Percentiles rank a stretch among this genome's conserved stretches.
Evolutionary conservation across 2,888 invertebrate species (phyloP).

Genomic region (Andrena marginata): DNA sequence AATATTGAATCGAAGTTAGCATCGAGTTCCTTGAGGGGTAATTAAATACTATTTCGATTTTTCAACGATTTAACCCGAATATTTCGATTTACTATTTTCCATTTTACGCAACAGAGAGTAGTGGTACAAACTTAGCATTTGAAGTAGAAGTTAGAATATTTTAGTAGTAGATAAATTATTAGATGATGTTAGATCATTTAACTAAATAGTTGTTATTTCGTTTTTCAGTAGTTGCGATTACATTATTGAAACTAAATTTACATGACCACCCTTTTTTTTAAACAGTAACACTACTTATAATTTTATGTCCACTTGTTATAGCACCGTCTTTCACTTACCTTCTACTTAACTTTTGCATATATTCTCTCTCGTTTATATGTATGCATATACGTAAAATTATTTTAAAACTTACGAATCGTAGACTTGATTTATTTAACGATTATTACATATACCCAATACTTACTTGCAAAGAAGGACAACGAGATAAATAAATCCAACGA

Average conservation of each 20-base stretch:
- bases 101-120: background rate
- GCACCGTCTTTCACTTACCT: background rate
- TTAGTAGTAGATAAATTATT: background rate
- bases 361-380: background rate
- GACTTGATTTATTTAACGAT: too few species aligned
- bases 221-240: background rate
- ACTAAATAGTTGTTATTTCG: background rate
- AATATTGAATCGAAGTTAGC: too few species aligned
- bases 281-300: too few species aligned
- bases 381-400: background rate
- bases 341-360: background rate
- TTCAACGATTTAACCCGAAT: background rate
- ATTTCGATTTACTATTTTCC: conserved; percentile 7
- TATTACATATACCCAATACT: too few species aligned
- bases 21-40: too few species aligned
- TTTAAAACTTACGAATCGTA: background rate
- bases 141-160: background rate
- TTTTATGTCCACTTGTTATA: background rate
- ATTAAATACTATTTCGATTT: background rate
- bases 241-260: background rate
- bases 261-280: too few species aligned
- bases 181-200: background rate
- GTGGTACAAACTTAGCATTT: background rate
- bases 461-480: too few species aligned
- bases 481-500: too few species aligned